Base-by-base conservation (phyloP, 2,113 vertebrate species). In the Lontra canadensis region DNA sequence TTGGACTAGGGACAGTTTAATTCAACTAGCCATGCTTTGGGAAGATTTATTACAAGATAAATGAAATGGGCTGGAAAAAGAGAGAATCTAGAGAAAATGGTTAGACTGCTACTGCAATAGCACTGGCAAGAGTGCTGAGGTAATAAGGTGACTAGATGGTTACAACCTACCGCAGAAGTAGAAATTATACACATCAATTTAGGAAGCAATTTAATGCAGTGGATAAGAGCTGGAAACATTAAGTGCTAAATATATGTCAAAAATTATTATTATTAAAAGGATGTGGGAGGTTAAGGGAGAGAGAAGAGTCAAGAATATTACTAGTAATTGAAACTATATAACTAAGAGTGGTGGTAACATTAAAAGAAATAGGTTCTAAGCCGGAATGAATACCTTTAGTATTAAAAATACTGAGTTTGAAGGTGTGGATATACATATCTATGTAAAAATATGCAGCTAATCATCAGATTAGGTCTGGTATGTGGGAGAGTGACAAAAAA, bases 301-400 rank as follows among this genome's bases (percentile, higher is more conserved):
- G 20, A 87, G 31, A 82, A 88, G 13, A 52, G 55, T 55, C 4
- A 89, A 78, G 34, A 47, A 65, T 65, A 39, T 4, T 13, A 74
- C 36, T 25, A 88, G 11, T 74, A 34, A 90, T 0, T 78, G 31
- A 88, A 79, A 23, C 26, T 59, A 83, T 13, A 59, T 55, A 88
- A 88, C 29, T 65, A 69, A 96, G 20, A 34, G 13, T 88, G 29
- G 14, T 87, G 74, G 4, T 34, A 87, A 79, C 39, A 83, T 36
- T 92, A 63, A 82, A 87, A 87, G 29, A 92, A 90, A 23, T 42
- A 82, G 79, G 13, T 42, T 92, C n/a, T 31, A 95, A 61, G 92
- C 36, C 7, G 12, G 82, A 5, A 34, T 20, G 7, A 87, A 78
- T 25, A 21, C 73, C 39, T 85, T 91, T 73, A 82, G 34, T 86